Percentiles rank a stretch among this genome's conserved stretches.
These are phyloP conservation scores for Brachyhypopomus occidentalis DNA, from an alignment of 2,113 vertebrate species.

Conservation along the genomic window DNA sequence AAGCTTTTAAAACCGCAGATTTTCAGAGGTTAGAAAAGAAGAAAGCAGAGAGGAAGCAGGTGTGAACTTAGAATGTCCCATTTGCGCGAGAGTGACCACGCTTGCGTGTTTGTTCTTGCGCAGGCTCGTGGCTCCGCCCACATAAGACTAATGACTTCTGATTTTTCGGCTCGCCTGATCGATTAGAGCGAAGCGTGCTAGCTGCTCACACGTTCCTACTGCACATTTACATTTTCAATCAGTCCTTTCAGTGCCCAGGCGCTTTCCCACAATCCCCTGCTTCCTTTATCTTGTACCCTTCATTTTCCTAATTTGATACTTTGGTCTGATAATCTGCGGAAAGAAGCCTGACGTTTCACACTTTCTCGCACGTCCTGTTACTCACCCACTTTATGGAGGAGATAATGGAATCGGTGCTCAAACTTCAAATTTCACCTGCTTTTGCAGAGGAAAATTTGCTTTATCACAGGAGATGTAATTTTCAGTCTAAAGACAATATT, in stretches of 20 bases:
- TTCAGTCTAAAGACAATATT: neutral
- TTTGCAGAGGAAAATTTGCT: too few relatives aligned
- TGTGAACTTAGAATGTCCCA: constrained; percentile 1
- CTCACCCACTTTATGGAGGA: constrained; percentile 32
- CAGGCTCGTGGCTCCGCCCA: constrained; percentile 10
- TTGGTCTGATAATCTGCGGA: constrained; percentile 47
- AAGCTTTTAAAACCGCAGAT: constrained; percentile 10
- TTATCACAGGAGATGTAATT: constrained; percentile 10
- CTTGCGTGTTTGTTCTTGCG: neutral
- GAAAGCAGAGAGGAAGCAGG: neutral
- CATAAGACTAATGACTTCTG: constrained; percentile 44
- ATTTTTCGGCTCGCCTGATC: constrained; percentile 31
- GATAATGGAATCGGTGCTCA: constrained; percentile 30
- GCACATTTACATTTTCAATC: constrained; percentile 50
- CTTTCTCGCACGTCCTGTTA: constrained; percentile 16
- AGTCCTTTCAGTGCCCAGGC: constrained; percentile 36
- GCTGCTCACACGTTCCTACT: constrained; percentile 29
- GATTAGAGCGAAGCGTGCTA: constrained; percentile 44
- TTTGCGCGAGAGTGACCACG: neutral
- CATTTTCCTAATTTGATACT: constrained; percentile 52
- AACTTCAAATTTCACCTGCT: constrained; percentile 43
- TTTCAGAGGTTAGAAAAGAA: neutral
- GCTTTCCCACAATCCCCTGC: constrained; percentile 22
- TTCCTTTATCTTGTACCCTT: constrained; percentile 42
- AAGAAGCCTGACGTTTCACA: constrained; percentile 37